A percentile compares a stretch with the other conserved stretches of the same genome.
These are phyloP conservation scores for Danio tinwini DNA, from an alignment of 2,797 vertebrate genomes.

Conservation along the genomic window DNA sequence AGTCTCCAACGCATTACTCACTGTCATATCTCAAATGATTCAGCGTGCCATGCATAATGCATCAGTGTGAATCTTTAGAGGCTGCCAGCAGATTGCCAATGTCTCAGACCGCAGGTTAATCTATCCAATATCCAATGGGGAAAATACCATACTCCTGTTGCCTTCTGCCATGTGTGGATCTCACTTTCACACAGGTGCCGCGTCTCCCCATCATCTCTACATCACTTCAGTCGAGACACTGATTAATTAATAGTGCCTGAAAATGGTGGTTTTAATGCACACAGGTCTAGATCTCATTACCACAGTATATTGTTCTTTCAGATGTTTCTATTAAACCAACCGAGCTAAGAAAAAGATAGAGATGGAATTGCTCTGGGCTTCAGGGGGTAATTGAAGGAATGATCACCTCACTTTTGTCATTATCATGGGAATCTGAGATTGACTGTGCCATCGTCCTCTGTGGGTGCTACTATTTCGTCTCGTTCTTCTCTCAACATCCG, in stretches of 20 bases:
- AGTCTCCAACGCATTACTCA: slow-evolving; percentile 64
- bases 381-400: slow-evolving; percentile 64
- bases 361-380: slow-evolving; percentile 63
- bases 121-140: slow-evolving; percentile 34
- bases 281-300: slow-evolving; percentile 23
- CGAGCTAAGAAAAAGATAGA: slow-evolving; percentile 54
- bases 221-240: slow-evolving; percentile 16
- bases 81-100: slow-evolving; percentile 51
- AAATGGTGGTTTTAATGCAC: slow-evolving; percentile 1
- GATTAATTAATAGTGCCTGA: slow-evolving; percentile 26
- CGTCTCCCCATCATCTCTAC: neutral
- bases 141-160: slow-evolving; percentile 23
- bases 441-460: slow-evolving; percentile 23
- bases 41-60: slow-evolving; percentile 68
- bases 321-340: slow-evolving; percentile 42
- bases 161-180: slow-evolving; percentile 4
- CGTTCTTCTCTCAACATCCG: slow-evolving; percentile 19
- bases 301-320: slow-evolving; percentile 31
- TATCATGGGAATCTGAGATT: slow-evolving; percentile 41
- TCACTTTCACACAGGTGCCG: neutral
- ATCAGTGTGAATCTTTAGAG: slow-evolving; percentile 56
- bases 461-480: slow-evolving; percentile 29
- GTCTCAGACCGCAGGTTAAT: slow-evolving; percentile 39
- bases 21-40: slow-evolving; percentile 71
- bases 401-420: slow-evolving; percentile 53